Percentiles rank a stretch among this genome's conserved stretches.
Evolutionary conservation across 1,140 invertebrate genomes (phyloP).

Genomic region (Paraescarpia echinospica): DNA sequence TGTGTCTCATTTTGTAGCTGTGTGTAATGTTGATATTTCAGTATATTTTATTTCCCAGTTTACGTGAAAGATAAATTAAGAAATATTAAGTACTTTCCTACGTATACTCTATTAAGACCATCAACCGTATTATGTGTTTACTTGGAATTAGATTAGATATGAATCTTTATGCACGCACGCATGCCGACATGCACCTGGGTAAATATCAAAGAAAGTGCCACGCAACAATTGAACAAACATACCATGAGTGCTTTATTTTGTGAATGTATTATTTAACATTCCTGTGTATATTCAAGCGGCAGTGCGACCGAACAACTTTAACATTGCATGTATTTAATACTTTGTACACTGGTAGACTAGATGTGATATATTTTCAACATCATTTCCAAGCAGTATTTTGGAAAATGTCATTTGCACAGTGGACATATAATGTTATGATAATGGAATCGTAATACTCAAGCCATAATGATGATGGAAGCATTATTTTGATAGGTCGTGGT

Average conservation of each 20-base stretch:
- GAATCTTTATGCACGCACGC: not conserved
- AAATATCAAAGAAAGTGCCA: not conserved
- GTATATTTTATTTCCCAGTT: not conserved
- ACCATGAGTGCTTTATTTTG: not conserved
- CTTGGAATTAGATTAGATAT: not conserved
- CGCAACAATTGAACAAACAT: not conserved
- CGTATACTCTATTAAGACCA: not conserved
- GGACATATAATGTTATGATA: not conserved
- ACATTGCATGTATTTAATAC: not conserved
- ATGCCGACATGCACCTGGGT: not conserved
- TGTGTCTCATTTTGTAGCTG: not conserved
- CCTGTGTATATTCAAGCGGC: not conserved
- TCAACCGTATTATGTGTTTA: not conserved
- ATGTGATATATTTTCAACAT: not conserved
- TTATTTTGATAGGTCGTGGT: too few species aligned
- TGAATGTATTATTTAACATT: not conserved
- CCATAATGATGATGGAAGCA: too few species aligned
- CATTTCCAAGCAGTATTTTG: not conserved
- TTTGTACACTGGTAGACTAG: not conserved
- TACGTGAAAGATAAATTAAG: not conserved
- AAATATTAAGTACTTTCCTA: not conserved
- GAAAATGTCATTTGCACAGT: not conserved
- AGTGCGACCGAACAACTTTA: too few species aligned
- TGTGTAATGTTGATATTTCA: not conserved
- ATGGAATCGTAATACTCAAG: too few species aligned